Conservation (phyloP, 1,140 invertebrate species). For the Helicoverpa zea region DNA sequence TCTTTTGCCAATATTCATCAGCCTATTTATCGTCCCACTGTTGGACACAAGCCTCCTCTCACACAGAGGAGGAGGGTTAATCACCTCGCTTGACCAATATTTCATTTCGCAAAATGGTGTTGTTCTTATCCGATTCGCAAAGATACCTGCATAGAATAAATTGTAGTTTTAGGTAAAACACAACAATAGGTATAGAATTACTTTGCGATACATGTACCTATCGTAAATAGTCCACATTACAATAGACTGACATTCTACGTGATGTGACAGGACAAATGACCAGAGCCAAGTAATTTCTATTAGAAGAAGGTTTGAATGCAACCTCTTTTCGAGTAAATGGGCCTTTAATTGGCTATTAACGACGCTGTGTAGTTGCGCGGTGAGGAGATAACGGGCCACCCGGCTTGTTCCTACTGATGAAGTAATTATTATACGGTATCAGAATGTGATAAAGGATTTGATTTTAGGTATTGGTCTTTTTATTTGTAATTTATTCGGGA, state of each 20-base stretch:
- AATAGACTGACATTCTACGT: conserved; percentile 5
- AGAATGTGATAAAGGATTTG: background rate
- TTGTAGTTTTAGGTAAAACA: background rate
- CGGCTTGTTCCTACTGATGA: background rate
- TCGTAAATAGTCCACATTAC: conserved; percentile 17
- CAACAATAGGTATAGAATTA: background rate
- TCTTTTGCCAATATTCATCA: no score
- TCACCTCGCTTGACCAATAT: no score
- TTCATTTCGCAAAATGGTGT: no score
- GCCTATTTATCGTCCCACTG: no score
- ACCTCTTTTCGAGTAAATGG: conserved; percentile 11
- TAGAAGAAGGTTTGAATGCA: conserved; percentile 1
- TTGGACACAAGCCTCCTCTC: no score
- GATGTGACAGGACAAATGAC: background rate
- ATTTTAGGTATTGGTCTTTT: background rate
- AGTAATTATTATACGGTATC: background rate
- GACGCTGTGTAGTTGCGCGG: conserved; percentile 2
- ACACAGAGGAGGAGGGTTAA: no score
- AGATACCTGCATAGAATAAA: background rate
- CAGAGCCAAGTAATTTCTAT: conserved; percentile 6
- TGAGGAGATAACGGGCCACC: background rate
- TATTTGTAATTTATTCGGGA: background rate
- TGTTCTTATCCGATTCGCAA: no score
- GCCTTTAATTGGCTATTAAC: conserved; percentile 7
- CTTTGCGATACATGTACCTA: background rate